Base-by-base conservation (phyloP, 2,113 vertebrate genomes). In the Genyomyrus donnyi region DNA sequence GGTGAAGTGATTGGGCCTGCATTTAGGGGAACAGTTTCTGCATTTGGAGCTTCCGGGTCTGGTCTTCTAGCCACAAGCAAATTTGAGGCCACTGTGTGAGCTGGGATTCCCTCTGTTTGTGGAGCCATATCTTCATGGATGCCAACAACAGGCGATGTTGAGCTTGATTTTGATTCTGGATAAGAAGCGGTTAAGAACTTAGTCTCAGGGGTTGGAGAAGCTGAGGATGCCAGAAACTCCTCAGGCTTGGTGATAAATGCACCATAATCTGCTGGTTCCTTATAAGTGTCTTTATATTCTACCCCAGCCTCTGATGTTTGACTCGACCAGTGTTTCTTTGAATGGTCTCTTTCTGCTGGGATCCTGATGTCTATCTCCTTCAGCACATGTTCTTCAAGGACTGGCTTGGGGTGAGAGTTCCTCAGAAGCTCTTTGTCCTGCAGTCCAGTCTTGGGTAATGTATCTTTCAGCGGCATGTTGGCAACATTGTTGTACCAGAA, bases 401-500 rank as follows among this genome's bases (percentile, higher is more conserved):
- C 11, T 7, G 62, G 45, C 88, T 86, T 93, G 56, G 91, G 84
- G 48, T 90, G 39, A 10, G 50, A 24, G 39, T 45, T 42, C 52
- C 45, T n/a, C 15, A 31, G 39, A 45, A 50, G 83, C 1, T 7
- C 45, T 11, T 89, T 58, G 24, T 42, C 89, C 21, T 66, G 86
- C 17, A 89, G 74, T 42, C 85, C 84, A 2, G 90, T 80, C 53
- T 88, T 89, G 3, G 90, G 83, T 70, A 92, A 90, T 11, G 52
- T 27, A 19, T 91, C 91, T 89, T 93, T 92, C 86, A 90, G 56
- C 2, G 89, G 88, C 0, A 90, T 77, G 53, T 91, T 88, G 9
- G 85, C 4, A 8, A 85, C 15, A n/a, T 74, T 70, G 48, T 90
- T 52, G 19, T 91, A 89, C 88, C 87, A 91, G 66, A 91, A 90